These are phyloP conservation scores for Agrotis exclamationis DNA, from an alignment of 2,888 invertebrate species.

Conservation along the genomic window DNA sequence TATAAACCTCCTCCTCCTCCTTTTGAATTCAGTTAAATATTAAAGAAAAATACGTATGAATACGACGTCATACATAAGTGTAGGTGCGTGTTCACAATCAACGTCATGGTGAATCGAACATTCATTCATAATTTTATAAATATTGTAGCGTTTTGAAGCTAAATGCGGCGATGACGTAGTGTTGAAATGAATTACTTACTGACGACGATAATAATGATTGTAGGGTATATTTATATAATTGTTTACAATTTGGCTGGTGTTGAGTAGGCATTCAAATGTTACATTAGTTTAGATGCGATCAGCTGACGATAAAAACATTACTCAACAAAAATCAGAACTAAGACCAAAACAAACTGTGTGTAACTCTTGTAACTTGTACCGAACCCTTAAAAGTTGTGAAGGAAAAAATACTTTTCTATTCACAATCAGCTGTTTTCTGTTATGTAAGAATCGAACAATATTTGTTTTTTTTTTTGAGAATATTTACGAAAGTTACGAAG, in stretches of 20 bases:
- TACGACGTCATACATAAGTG: conserved; percentile 15
- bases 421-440: conserved; percentile 28
- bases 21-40: neutral
- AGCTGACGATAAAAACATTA: conserved; percentile 15
- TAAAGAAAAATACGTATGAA: neutral
- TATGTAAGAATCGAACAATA: conserved; percentile 9
- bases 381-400: conserved; percentile 7
- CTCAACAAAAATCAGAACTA: neutral
- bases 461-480: neutral
- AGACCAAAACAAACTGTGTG: neutral
- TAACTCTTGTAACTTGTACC: conserved; percentile 23
- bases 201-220: conserved; percentile 7
- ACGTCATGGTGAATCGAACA: conserved; percentile 23
- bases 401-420: neutral
- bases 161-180: conserved; percentile 6
- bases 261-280: neutral
- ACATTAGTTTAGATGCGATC: neutral
- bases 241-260: neutral
- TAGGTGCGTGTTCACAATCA: conserved; percentile 31
- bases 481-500: conserved; percentile 12
- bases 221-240: conserved; percentile 24
- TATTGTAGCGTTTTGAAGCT: conserved; percentile 22
- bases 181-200: conserved; percentile 14
- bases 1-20: too few species aligned
- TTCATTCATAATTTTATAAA: conserved; percentile 41